Evolutionary conservation across 2,113 vertebrate genomes (phyloP), one percentile per base, ranked within the genome.

Genomic region (Saccopteryx bilineata): DNA sequence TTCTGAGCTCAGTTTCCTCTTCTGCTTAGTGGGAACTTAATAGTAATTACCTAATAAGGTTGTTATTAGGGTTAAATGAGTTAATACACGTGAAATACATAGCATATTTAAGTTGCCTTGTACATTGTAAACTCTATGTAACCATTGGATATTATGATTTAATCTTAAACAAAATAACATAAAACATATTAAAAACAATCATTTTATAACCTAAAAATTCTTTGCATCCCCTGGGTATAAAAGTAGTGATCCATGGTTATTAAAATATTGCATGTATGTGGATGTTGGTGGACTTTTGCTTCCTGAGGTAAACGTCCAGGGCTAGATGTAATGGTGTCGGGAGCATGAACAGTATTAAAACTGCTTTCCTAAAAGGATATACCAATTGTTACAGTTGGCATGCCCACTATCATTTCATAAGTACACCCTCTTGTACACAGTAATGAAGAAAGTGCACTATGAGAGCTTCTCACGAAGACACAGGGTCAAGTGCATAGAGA

Each of bases 211-310:
- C 48, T 23, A 31, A 75, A 13, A 71, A 79, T 84, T 13, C 46
- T 75, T 93, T 89, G 24, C 39, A 52, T 93, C 0, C 5, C 9
- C 7, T 5, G 18, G 52, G 0, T 80, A 58, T 91, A 69, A 87
- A 92, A 93, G 58, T 52, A 33, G 54, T 65, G 48, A 82, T 48
- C 87, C 13, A 24, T 66, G 12, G 19, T 76, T 92, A 46, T 75
- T 75, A 31, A 85, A 66, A 72, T 60, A 54, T 46, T 1, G 31
- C 39, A 48, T 23, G 1, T 10, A 23, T 46, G 2, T 76, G 7
- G 18, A 80, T 78, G 31, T 69, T 96, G 33, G 14, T 61, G 78
- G 90, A 58, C 54, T 90, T 87, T 96, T 89, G 18, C 26, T 90
- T 90, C 17, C 14, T 54, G 21, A 46, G 65, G 15, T 68, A 88